phyloP scores from a whole-genome alignment of 2,797 vertebrate genomes.

The Ataeniobius toweri region DNA sequence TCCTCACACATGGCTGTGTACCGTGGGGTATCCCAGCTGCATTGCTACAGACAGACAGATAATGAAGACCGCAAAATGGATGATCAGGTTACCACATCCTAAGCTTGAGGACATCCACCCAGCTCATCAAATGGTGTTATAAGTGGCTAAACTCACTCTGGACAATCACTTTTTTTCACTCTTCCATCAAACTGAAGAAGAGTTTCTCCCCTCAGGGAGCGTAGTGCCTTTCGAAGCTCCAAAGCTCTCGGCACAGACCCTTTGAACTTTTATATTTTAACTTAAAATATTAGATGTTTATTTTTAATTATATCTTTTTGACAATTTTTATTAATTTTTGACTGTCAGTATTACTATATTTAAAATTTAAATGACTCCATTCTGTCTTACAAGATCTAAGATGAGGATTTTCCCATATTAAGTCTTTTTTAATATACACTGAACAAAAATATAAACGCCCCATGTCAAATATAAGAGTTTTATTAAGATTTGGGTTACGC shows the following conservation, averaged over 20 bases:
- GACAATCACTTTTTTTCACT: not conserved
- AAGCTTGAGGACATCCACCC: not conserved
- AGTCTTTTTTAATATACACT: no score
- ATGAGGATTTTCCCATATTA: not conserved
- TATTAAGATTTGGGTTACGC: no score
- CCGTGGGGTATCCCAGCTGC: not conserved
- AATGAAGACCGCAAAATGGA: slow-evolving; percentile 1
- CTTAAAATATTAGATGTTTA: not conserved
- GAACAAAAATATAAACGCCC: no score
- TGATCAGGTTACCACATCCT: not conserved
- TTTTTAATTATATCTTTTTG: not conserved
- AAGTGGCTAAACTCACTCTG: not conserved
- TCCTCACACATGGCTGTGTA: not conserved
- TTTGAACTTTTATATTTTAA: not conserved
- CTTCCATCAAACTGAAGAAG: not conserved
- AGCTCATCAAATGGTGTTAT: not conserved
- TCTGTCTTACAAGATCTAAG: not conserved
- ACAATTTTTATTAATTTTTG: not conserved
- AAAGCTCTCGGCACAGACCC: not conserved
- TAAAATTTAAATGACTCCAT: not conserved
- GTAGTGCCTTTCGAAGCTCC: not conserved
- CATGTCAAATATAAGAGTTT: no score
- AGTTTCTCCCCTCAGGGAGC: no score
- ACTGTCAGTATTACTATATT: not conserved
- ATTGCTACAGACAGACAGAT: not conserved